phyloP scores from a whole-genome alignment of 2,113 vertebrate species.

The Burhinus bistriatus region DNA sequence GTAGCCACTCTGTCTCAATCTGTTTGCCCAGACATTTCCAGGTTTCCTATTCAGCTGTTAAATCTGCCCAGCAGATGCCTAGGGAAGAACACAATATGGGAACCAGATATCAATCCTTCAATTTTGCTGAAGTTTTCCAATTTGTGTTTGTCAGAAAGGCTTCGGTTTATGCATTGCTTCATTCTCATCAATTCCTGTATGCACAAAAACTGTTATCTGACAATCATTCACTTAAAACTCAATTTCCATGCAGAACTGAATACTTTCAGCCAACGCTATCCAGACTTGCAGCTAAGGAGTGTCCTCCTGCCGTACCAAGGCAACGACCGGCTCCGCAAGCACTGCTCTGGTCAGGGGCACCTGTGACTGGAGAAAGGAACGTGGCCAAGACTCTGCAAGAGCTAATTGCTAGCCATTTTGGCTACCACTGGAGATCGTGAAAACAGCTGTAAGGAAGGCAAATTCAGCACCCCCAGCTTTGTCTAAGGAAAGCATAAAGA shows the following conservation, averaged over 20 bases:
- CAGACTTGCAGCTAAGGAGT: background rate
- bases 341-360: no score
- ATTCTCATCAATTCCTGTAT: background rate
- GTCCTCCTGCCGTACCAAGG: background rate
- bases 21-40: background rate
- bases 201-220: background rate
- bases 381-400: background rate
- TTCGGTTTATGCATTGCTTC: background rate
- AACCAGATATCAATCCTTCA: background rate
- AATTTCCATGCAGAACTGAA: background rate
- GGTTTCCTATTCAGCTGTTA: background rate
- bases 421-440: background rate
- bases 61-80: background rate
- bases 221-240: background rate
- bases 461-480: background rate
- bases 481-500: background rate
- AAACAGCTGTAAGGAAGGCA: background rate
- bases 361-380: background rate
- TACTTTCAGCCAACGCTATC: background rate
- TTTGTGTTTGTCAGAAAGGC: background rate
- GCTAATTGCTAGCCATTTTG: background rate
- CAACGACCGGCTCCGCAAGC: background rate
- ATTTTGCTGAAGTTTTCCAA: background rate
- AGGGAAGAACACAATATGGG: background rate
- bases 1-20: background rate